Conservation (phyloP, 1,140 invertebrate genomes). For the Orchestia grillus region DNA sequence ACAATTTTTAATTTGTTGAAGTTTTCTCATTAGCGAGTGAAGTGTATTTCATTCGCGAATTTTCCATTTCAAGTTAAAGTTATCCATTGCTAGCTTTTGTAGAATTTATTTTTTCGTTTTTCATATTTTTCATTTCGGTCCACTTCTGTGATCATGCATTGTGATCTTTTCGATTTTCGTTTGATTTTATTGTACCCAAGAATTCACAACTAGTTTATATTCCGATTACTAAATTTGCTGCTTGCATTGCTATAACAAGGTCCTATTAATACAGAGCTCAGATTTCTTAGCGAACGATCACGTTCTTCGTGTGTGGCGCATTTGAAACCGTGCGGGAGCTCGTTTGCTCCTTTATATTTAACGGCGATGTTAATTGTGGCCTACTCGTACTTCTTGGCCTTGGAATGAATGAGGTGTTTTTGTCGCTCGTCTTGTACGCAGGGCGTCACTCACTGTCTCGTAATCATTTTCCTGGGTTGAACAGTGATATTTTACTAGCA, state of each 20-base stretch:
- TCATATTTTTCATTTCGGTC: background rate
- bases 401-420: background rate
- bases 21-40: background rate
- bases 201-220: background rate
- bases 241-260: background rate
- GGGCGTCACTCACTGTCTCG: background rate
- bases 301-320: background rate
- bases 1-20: background rate
- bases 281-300: background rate
- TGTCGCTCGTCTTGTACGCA: background rate
- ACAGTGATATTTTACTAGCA: background rate
- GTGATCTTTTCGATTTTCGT: background rate
- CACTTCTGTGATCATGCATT: background rate
- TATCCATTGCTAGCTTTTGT: background rate
- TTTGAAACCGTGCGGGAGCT: background rate
- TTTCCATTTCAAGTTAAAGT: background rate
- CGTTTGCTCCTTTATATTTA: background rate
- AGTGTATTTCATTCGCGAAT: background rate
- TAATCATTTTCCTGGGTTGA: background rate
- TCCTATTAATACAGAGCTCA: background rate
- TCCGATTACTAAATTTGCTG: background rate
- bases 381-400: background rate
- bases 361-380: background rate
- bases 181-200: background rate
- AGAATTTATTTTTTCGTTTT: background rate